A percentile compares a stretch with the other conserved stretches of the same genome.
Evolutionary conservation across 2,888 invertebrate genomes (phyloP).

Genomic region (Euzophera pinguis): DNA sequence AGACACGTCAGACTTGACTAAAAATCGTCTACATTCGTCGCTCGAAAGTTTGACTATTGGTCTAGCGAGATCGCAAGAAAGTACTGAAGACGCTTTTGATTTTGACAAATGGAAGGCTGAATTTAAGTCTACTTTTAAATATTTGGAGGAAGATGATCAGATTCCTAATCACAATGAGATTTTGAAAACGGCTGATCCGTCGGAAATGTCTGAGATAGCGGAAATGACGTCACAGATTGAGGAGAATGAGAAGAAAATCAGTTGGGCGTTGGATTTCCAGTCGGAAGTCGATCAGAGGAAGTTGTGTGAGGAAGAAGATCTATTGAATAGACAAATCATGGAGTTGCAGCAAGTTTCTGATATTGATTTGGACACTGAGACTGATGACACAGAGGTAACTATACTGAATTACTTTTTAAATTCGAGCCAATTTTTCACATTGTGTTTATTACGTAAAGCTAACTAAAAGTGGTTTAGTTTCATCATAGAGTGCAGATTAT

Average conservation of each 20-base stretch:
- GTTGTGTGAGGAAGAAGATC: constrained; percentile 87
- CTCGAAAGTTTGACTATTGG: constrained; percentile 67
- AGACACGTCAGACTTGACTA: constrained; percentile 48
- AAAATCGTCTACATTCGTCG: constrained; percentile 67
- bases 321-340: constrained; percentile 86
- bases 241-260: constrained; percentile 77
- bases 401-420: background rate
- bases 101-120: constrained; percentile 72
- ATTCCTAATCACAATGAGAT: constrained; percentile 63
- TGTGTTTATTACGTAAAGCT: no score
- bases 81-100: constrained; percentile 62
- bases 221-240: constrained; percentile 76
- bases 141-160: constrained; percentile 67
- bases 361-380: constrained; percentile 89
- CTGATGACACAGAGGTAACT: constrained; percentile 85
- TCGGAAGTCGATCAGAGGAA: constrained; percentile 87
- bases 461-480: no score
- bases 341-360: constrained; percentile 86
- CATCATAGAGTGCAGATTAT: no score
- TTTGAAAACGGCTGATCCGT: constrained; percentile 62
- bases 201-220: constrained; percentile 73
- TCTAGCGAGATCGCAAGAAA: constrained; percentile 64
- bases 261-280: constrained; percentile 81
- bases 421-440: no score
- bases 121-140: constrained; percentile 65